Conservation (phyloP, 2,888 invertebrate genomes). For the Nebria salina region DNA sequence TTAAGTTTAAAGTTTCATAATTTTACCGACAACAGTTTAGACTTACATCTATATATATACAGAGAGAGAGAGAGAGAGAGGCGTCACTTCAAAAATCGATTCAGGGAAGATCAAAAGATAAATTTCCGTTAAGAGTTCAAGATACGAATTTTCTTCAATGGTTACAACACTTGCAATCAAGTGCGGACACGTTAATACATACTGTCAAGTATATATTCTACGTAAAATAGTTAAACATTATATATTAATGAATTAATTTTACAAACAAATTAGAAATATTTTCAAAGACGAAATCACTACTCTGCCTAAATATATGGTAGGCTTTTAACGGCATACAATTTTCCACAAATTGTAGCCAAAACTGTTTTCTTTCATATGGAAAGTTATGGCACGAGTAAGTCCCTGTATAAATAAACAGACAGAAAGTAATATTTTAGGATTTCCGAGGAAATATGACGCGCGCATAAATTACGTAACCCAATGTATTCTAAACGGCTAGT, state of each 20-base stretch:
- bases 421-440: constrained; percentile 62
- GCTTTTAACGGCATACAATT: not conserved
- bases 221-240: not conserved
- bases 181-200: too few species aligned
- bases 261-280: not conserved
- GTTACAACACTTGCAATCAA: too few species aligned
- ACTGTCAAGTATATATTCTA: too few species aligned
- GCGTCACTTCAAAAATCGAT: too few species aligned
- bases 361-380: constrained; percentile 51
- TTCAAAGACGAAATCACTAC: not conserved
- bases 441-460: constrained; percentile 58
- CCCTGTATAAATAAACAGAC: constrained; percentile 59
- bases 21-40: too few species aligned
- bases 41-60: too few species aligned
- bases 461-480: constrained; percentile 39
- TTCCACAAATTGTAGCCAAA: constrained; percentile 43
- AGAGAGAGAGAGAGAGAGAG: too few species aligned
- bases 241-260: not conserved
- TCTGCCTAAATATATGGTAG: not conserved
- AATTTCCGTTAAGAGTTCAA: too few species aligned
- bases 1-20: too few species aligned
- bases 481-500: constrained; percentile 41
- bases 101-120: too few species aligned
- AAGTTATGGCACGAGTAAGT: constrained; percentile 44
- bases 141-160: too few species aligned